Base-by-base conservation (phyloP, 2,113 vertebrate genomes). In the Neodontobutis hainanensis region DNA sequence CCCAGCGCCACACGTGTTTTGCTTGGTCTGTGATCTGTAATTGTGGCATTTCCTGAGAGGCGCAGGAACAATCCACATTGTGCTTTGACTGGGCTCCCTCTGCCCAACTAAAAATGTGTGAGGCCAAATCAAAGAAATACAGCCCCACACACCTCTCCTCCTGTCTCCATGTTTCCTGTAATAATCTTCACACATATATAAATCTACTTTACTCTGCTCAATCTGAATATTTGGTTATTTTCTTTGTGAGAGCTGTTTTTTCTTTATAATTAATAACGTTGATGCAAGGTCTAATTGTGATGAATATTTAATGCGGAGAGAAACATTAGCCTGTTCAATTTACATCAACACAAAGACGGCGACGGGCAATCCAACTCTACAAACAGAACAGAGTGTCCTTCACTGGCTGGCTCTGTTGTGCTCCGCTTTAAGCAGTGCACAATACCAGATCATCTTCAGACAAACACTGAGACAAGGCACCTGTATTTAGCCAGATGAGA, bases 11-110 rank as follows among this genome's bases (percentile, higher is more conserved):
- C 87, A 92, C 84, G 82, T 90, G 92, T 92, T 93, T 92, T 91
- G 88, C 90, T 90, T 91, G 88, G 89, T 92, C 91, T 93, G 91
- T 92, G 90, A 93, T 92, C 91, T 92, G 90, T 91, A 92, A 94
- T 92, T 92, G 90, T 91, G 89, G 89, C 87, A 88, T 93, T 94
- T 94, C 92, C 92, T 92, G 89, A 85, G 88, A 92, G 90, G 87
- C 85, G 76, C 79, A 81, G 88, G 86, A 92, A 92, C 89, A 92
- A 92, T 91, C 84, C 84, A 83, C 89, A 92, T 88, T 91, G 85
- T 91, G 84, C 87, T 86, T 75, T 70, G 75, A 82, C 83, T 87
- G 75, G 76, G 79, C 85, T 85, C 75, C 70, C 72, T 77, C 76
- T 81, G 70, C 75, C 74, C 81, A 42, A 43, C 80, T 74, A 82